phyloP scores from a whole-genome alignment of 2,113 vertebrate species.

The Eulacestoma nigropectus region DNA sequence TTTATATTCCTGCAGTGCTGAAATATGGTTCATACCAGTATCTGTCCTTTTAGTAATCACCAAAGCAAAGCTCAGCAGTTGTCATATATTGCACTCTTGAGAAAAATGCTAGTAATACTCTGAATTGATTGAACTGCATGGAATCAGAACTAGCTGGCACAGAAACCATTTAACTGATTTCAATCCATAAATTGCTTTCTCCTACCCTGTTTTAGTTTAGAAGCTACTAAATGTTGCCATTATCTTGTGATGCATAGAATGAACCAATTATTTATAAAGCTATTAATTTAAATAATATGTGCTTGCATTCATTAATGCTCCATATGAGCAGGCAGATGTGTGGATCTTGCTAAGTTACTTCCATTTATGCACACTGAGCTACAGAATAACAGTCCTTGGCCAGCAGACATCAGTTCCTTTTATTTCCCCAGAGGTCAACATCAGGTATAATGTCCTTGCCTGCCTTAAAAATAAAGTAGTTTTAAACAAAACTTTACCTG shows the following conservation, averaged over 20 bases:
- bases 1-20: slow-evolving; percentile 68
- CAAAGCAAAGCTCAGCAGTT: slow-evolving; percentile 74
- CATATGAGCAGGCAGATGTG: background rate
- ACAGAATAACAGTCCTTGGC: background rate
- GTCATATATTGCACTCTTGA: slow-evolving; percentile 71
- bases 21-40: slow-evolving; percentile 69
- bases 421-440: slow-evolving; percentile 14
- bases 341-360: background rate
- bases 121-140: slow-evolving; percentile 69
- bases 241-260: slow-evolving; percentile 28
- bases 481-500: background rate
- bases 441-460: background rate
- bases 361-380: background rate
- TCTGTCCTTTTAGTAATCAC: slow-evolving; percentile 73
- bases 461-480: background rate
- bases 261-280: slow-evolving; percentile 38
- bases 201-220: slow-evolving; percentile 2
- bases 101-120: slow-evolving; percentile 71
- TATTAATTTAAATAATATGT: slow-evolving; percentile 26
- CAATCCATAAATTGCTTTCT: slow-evolving; percentile 19
- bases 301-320: background rate
- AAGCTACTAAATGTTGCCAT: slow-evolving; percentile 23
- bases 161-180: slow-evolving; percentile 53
- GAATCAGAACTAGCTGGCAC: slow-evolving; percentile 58
- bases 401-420: background rate